Base-by-base conservation (phyloP, 53 echinoderm and acorn worm genomes). In the Henricia sp. region DNA sequence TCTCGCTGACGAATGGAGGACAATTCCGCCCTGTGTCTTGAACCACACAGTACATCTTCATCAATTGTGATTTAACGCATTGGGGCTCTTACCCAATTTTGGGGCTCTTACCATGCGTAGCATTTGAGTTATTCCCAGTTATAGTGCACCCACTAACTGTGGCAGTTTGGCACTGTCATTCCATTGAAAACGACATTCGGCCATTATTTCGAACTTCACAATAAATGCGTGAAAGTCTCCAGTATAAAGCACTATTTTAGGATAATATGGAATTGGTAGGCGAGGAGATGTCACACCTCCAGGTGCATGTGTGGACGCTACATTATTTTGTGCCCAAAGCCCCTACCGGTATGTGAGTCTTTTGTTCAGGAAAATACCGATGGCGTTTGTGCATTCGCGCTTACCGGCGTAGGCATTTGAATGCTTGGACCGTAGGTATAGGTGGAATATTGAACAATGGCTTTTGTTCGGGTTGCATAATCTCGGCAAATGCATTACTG, bases 161-260 rank as follows among this genome's bases (percentile, higher is more conserved):
- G 52, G 0, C 1, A 72, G 46, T 52, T 72, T 72, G 0, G 36
- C 2, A 16, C n/a, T 17, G 32, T 72, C 53, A 24, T 72, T 52
- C 72, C 72, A 72, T 8, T 72, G 51, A 32, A n/a, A n/a, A n/a
- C 52, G 52, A 29, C 72, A 72, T 2, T 39, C 68, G 6, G 68
- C 42, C 41, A 68, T 68, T 38, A 68, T 37, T 41, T 68, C 68
- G 40, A 72, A 72, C 33, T 72, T 72, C 6, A 33, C 28, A 0
- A 29, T 13, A 16, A 72, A 52, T 5, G 51, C 72, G 33, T 72
- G 72, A 0, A 52, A 72, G 28, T 72, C 72, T 16, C 72, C 21
- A 2, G 52, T 52, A 66, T 66, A 66, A 2, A 38, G 36, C 3
- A 16, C 11, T 16, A 66, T 14, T 37, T 28, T 66, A 17, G 66